Evolutionary conservation across 2,113 vertebrate genomes (phyloP).

Genomic region (Halichoerus grypus): DNA sequence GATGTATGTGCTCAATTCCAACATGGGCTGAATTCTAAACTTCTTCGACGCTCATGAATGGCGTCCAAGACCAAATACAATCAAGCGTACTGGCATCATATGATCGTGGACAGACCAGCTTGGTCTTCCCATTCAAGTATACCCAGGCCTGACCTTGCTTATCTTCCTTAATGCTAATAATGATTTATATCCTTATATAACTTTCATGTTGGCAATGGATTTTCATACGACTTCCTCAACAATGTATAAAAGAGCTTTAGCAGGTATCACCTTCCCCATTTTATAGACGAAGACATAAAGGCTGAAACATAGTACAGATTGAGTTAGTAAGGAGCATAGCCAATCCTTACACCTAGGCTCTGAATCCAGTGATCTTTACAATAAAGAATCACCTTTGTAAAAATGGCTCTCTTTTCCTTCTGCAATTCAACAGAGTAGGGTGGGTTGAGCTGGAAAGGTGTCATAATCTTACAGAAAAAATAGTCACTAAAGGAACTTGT

Average conservation of each 20-base stretch:
- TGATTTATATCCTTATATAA: neutral
- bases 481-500: neutral
- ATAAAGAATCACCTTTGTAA: neutral
- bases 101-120: too few species aligned
- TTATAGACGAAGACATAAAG: neutral
- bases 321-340: neutral
- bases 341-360: neutral
- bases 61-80: neutral
- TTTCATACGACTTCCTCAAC: neutral
- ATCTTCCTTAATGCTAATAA: neutral
- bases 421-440: neutral
- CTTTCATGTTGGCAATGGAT: neutral
- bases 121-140: neutral
- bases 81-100: neutral
- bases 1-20: neutral
- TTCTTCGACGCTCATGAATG: neutral
- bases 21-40: neutral
- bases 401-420: neutral
- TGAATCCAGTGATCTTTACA: neutral
- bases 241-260: neutral
- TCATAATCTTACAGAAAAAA: slow-evolving; percentile 56
- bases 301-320: neutral
- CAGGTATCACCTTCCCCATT: neutral
- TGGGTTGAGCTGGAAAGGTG: neutral
- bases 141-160: neutral